Percentiles rank a stretch among this genome's conserved stretches.
Conservation (phyloP, 1,140 invertebrate genomes). For the Hypsibius dujardini region DNA sequence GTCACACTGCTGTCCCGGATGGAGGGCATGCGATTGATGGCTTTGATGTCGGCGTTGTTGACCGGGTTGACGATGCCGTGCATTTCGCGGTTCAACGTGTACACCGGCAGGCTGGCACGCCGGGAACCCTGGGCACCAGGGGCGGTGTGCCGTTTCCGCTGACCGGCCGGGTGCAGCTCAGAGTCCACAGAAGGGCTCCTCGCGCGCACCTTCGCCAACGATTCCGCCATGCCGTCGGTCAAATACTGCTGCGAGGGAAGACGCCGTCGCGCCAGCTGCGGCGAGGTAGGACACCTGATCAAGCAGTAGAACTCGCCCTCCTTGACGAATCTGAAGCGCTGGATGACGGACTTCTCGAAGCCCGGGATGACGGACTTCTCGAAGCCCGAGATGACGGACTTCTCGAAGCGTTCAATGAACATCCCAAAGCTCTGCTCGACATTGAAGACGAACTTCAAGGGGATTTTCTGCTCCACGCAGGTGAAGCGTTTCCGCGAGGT, state of each 20-base stretch:
- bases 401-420: conserved; percentile 35
- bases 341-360: conserved; percentile 42
- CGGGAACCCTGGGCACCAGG: background rate
- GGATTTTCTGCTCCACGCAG: conserved; percentile 45
- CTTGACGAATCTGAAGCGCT: conserved; percentile 43
- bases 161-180: too few relatives aligned
- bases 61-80: conserved; percentile 10
- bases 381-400: conserved; percentile 20
- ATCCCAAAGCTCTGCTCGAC: conserved; percentile 43
- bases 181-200: too few relatives aligned
- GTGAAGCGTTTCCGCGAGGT: conserved; percentile 38
- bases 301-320: conserved; percentile 46
- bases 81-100: background rate
- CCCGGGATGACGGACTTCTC: conserved; percentile 33
- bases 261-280: too few relatives aligned
- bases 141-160: too few relatives aligned
- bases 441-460: conserved; percentile 51
- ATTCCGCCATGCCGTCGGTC: too few relatives aligned
- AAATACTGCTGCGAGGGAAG: too few relatives aligned
- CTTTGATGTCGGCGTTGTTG: conserved; percentile 6
- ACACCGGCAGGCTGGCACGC: background rate
- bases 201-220: too few relatives aligned
- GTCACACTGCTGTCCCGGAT: background rate
- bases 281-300: background rate
- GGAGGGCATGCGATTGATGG: background rate